Base-by-base conservation (phyloP, 2,888 invertebrate species). In the Hymenopus coronatus region DNA sequence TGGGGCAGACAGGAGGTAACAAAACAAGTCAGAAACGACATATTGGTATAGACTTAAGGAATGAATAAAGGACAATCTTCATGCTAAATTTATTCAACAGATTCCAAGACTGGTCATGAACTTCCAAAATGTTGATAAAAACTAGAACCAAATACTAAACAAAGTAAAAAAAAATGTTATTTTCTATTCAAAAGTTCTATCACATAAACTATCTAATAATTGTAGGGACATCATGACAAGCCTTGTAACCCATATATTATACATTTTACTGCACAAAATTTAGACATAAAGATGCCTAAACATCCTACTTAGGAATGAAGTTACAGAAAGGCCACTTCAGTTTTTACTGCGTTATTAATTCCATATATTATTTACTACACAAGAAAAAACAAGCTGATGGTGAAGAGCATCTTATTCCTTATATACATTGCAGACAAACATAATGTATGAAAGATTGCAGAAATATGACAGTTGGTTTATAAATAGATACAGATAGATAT, bases 1-100 rank as follows among this genome's bases (percentile, higher is more conserved):
- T 28, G 40, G 86, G 82, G 33, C 30, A 87, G 82, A 87, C 46
- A 85, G 88, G 83, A 88, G 81, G 83, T 81, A 88, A 88, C 88
- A 88, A 88, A 88, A 82, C 83, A 82, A 33, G 86, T 86, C 83
- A 88, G 84, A 83, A 83, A 88, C 20, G 25, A 40, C 54, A 70
- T 70, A 70, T 70, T 70, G 54, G 25, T 25, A 70, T 8, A 70
- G 30, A 70, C 6, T 70, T 70, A 20, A 70, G 54, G 54, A 70
- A 70, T 20, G 54, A 20, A 70, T 20, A 70, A 40, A 12, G 40
- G 15, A 25, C 20, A 70, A 25, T 20, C 54, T 70, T 70, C 54
- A 70, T 70, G 54, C 54, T 70, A 70, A 40, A 3, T 70, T 70
- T 70, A 70, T 70, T 70, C 25, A 70, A 46, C 46, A 46, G 0